phyloP scores from a whole-genome alignment of 2,888 invertebrate genomes.

The Ametastegia equiseti region DNA sequence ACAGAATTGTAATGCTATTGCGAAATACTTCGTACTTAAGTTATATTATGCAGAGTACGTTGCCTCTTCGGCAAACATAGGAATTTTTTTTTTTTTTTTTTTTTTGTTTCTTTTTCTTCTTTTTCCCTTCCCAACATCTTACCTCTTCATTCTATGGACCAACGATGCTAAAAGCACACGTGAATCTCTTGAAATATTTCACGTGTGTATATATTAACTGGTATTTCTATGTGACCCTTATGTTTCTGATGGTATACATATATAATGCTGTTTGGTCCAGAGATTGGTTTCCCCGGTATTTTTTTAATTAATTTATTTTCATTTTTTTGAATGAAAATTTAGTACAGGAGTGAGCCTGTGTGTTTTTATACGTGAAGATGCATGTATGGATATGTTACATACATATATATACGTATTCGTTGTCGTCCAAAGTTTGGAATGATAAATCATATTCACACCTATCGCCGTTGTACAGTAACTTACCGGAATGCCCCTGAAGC shows the following conservation, averaged over 20 bases:
- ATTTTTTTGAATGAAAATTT: not conserved
- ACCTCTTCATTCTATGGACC: not conserved
- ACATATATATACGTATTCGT: not conserved
- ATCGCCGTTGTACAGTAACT: too few species aligned
- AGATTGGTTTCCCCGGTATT: too few species aligned
- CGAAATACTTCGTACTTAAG: not conserved
- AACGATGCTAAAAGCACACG: too few species aligned
- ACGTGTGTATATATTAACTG: not conserved
- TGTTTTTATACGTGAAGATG: too few species aligned
- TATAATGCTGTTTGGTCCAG: too few species aligned
- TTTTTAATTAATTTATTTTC: not conserved
- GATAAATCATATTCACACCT: constrained; percentile 51
- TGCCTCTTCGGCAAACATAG: constrained; percentile 12
- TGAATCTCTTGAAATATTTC: too few species aligned
- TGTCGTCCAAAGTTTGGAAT: constrained; percentile 39
- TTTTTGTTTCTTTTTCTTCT: not conserved
- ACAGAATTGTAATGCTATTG: constrained; percentile 4
- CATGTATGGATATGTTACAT: not conserved
- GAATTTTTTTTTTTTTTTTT: not conserved
- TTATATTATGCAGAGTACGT: constrained; percentile 23
- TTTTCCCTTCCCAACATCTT: not conserved
- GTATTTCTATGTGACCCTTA: too few species aligned
- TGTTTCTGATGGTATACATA: too few species aligned
- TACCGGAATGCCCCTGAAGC: constrained; percentile 23
- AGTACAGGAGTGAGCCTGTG: too few species aligned